These are phyloP conservation scores for Tauraco erythrolophus DNA, from an alignment of 2,113 vertebrate genomes.

Conservation along the genomic window DNA sequence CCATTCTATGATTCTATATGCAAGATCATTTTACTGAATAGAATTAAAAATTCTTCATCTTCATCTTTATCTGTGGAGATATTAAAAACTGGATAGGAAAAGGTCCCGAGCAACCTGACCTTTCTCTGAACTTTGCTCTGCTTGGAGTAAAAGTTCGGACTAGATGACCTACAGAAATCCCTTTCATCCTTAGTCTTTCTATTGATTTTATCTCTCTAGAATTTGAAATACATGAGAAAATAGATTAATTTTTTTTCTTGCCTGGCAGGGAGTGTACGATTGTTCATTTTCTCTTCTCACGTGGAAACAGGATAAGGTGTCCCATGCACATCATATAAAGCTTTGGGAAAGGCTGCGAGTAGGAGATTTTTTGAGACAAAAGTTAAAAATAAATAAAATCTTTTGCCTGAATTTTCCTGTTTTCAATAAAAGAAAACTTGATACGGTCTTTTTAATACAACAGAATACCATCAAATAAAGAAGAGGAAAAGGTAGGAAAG, in stretches of 20 bases:
- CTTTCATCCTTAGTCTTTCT: neutral
- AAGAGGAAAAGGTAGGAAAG: neutral
- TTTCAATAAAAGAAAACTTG: neutral
- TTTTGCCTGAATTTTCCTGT: neutral
- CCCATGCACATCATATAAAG: neutral
- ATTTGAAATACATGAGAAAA: neutral
- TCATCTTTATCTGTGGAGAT: neutral
- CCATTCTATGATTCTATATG: neutral
- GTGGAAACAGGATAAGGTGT: neutral
- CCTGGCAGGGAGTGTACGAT: neutral
- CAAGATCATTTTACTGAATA: neutral
- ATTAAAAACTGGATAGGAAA: neutral
- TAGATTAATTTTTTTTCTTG: neutral
- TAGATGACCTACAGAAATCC: neutral
- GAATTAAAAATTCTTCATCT: neutral
- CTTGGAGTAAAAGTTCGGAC: neutral
- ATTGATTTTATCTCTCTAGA: neutral
- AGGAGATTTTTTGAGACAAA: neutral
- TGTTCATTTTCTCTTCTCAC: neutral
- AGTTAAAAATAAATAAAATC: neutral
- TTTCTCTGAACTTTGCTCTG: neutral
- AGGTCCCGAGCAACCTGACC: neutral
- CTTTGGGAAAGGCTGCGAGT: neutral
- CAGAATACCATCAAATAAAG: neutral
- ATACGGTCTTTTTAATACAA: neutral